phyloP scores from a whole-genome alignment of 2,113 vertebrate genomes.

The Istiophorus platypterus region DNA sequence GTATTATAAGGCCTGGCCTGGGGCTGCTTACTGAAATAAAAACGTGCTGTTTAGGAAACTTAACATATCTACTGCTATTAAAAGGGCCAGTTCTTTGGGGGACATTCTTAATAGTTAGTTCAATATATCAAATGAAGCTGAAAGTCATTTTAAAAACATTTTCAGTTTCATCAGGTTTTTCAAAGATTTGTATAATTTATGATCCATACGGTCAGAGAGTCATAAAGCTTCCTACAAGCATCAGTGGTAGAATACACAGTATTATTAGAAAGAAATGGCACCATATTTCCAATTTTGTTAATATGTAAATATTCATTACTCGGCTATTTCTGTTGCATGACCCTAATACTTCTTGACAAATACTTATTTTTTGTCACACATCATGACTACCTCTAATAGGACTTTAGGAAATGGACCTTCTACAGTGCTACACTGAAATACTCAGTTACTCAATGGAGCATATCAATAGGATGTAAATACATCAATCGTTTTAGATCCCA shows the following conservation, averaged over 20 bases:
- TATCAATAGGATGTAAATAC: constrained; percentile 46
- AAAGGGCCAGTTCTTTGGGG: neutral
- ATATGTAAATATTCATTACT: constrained; percentile 10
- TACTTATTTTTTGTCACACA: constrained; percentile 17
- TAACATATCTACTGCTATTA: neutral
- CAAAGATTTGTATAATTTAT: neutral
- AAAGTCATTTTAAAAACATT: neutral
- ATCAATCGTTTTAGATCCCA: neutral
- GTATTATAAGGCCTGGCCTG: neutral
- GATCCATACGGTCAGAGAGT: neutral
- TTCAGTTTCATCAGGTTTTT: constrained; percentile 7
- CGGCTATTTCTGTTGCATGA: constrained; percentile 5
- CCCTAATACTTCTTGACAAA: constrained; percentile 12
- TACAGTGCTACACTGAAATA: constrained; percentile 19
- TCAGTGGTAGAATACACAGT: constrained; percentile 10
- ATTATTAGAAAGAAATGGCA: constrained; percentile 6
- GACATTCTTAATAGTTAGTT: neutral
- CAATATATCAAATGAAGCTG: neutral
- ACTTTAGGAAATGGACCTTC: constrained; percentile 27
- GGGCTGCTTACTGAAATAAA: constrained; percentile 13
- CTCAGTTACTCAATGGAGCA: constrained; percentile 22
- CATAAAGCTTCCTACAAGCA: neutral
- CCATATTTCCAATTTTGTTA: neutral
- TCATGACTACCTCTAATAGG: constrained; percentile 64
- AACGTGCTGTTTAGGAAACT: constrained; percentile 10